A percentile compares a stretch with the other conserved stretches of the same genome.
These are phyloP conservation scores for Ephestia elutella DNA, from an alignment of 1,140 invertebrate species.

Conservation along the genomic window DNA sequence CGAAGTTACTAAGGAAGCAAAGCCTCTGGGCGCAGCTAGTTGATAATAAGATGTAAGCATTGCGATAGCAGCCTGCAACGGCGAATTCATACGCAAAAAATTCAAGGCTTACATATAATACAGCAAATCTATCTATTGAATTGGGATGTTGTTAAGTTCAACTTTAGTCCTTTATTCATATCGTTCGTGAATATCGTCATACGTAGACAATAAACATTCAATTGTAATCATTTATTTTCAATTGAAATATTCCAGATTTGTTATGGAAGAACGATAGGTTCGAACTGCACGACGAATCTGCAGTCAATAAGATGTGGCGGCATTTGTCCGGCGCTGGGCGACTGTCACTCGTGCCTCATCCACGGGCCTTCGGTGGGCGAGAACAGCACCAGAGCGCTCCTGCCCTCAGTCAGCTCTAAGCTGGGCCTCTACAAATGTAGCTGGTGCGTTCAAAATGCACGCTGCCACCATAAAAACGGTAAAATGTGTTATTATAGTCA, in stretches of 20 bases:
- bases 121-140: too few species aligned
- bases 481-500: neutral
- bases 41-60: too few species aligned
- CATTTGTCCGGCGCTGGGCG: constrained; percentile 88
- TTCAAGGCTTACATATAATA: too few species aligned
- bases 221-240: too few species aligned
- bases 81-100: too few species aligned
- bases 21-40: too few species aligned
- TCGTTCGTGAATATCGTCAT: too few species aligned
- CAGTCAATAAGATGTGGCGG: constrained; percentile 91
- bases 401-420: constrained; percentile 83
- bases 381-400: constrained; percentile 44
- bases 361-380: constrained; percentile 75
- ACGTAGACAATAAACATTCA: too few species aligned
- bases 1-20: too few species aligned
- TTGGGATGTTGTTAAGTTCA: too few species aligned
- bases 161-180: too few species aligned
- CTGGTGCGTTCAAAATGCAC: constrained; percentile 94
- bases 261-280: constrained; percentile 87
- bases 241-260: constrained; percentile 78
- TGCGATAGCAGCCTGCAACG: too few species aligned
- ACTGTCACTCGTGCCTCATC: constrained; percentile 91
- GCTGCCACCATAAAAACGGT: constrained; percentile 91
- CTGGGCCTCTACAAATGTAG: constrained; percentile 86
- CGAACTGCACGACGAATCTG: constrained; percentile 90